A percentile compares a stretch with the other conserved stretches of the same genome.
These are phyloP conservation scores for Diabrotica virgifera DNA, from an alignment of 1,140 invertebrate genomes.

Conservation along the genomic window DNA sequence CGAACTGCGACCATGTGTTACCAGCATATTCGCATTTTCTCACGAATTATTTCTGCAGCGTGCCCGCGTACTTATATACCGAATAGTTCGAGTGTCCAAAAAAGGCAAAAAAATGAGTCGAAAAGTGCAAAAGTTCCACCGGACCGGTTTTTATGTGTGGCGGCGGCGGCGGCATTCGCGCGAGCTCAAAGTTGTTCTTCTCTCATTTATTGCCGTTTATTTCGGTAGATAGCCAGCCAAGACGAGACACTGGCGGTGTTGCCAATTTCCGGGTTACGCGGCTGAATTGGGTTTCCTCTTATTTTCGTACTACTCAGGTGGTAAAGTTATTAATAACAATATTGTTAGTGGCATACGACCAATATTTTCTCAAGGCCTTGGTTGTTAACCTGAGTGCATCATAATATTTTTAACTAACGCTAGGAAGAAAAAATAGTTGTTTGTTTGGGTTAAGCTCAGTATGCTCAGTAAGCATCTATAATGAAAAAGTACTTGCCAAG, in stretches of 20 bases:
- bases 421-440: too few species aligned
- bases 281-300: too few species aligned
- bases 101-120: constrained; percentile 2
- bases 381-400: too few species aligned
- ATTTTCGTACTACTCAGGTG: too few species aligned
- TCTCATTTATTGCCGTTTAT: neutral
- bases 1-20: too few species aligned
- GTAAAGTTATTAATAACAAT: too few species aligned
- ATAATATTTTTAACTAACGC: too few species aligned
- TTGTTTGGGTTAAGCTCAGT: too few species aligned
- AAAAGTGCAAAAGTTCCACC: constrained; percentile 2
- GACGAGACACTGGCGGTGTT: neutral
- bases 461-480: too few species aligned
- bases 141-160: neutral
- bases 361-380: too few species aligned
- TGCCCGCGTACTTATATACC: neutral
- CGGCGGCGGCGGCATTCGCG: neutral
- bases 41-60: neutral
- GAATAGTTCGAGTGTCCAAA: neutral
- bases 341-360: too few species aligned
- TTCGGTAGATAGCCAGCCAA: neutral
- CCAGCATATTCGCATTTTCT: neutral
- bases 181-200: neutral
- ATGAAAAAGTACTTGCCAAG: too few species aligned
- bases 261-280: neutral